phyloP scores from a whole-genome alignment of 2,888 invertebrate species.

The Cantharis rustica region DNA sequence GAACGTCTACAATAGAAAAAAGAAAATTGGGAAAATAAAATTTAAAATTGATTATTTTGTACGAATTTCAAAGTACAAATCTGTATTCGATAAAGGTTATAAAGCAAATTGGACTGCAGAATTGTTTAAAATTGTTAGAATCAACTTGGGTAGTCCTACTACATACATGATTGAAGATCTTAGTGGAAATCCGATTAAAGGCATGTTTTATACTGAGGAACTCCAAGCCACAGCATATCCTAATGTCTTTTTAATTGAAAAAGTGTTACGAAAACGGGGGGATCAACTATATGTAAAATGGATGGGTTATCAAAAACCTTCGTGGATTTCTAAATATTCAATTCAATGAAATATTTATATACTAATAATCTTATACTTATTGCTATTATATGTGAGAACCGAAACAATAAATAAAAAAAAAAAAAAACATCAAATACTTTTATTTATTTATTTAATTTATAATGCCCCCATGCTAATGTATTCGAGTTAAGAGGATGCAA shows the following conservation, averaged over 20 bases:
- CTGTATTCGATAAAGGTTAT: conserved; percentile 45
- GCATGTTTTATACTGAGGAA: conserved; percentile 42
- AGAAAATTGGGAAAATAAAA: background rate
- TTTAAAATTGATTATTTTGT: conserved; percentile 37
- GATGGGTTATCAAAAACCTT: conserved; percentile 23
- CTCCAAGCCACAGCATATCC: conserved; percentile 36
- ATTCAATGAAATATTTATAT: no score
- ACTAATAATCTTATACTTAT: no score
- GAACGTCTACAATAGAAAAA: background rate
- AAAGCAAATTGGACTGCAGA: conserved; percentile 47
- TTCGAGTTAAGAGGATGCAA: background rate
- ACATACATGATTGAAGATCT: conserved; percentile 44
- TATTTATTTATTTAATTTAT: background rate
- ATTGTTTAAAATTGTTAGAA: conserved; percentile 43
- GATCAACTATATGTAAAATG: conserved; percentile 40
- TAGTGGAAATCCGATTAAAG: conserved; percentile 34
- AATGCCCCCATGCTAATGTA: conserved; percentile 21
- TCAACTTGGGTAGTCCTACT: conserved; percentile 40
- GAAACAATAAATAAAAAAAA: no score
- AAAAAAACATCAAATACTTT: no score
- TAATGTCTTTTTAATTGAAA: conserved; percentile 36
- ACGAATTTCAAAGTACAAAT: conserved; percentile 41
- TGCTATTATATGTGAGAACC: no score
- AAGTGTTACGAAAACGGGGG: conserved; percentile 29
- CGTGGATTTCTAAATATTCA: background rate